Evolutionary conservation across 1,140 invertebrate species (phyloP).

Genomic region (Eupristina koningsbergeri): DNA sequence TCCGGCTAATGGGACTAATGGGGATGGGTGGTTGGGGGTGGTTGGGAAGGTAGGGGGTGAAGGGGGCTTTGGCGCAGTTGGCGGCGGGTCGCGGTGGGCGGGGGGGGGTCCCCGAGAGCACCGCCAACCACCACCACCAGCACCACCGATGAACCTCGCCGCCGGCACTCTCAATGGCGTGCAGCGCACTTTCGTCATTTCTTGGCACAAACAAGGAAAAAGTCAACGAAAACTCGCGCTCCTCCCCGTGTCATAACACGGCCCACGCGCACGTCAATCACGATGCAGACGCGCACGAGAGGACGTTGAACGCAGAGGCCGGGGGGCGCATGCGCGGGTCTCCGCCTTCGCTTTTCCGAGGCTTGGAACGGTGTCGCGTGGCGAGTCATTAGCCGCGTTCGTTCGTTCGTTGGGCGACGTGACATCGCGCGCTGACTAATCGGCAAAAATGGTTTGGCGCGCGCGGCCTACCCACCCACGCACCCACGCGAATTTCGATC

Average conservation of each 20-base stretch:
- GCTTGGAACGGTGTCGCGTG: neutral
- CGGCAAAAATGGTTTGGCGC: slow-evolving; percentile 1
- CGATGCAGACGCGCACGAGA: slow-evolving; percentile 18
- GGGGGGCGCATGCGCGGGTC: neutral
- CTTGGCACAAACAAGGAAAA: neutral
- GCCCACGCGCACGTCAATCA: neutral
- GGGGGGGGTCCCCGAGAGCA: too few species aligned
- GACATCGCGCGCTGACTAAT: slow-evolving; percentile 12
- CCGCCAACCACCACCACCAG: too few species aligned
- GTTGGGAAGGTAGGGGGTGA: too few species aligned
- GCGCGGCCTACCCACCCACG: too few species aligned
- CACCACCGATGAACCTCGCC: too few species aligned
- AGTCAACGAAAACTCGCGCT: neutral
- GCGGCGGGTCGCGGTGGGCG: too few species aligned
- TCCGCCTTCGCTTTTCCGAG: neutral
- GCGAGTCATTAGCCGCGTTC: neutral
- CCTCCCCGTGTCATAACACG: neutral
- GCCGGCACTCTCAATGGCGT: too few species aligned
- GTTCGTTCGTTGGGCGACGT: neutral
- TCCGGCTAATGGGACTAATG: too few species aligned
- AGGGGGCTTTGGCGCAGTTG: too few species aligned
- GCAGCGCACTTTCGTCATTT: too few species aligned
- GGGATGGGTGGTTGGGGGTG: too few species aligned
- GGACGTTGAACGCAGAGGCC: slow-evolving; percentile 28
- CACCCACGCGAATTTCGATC: neutral